Evolutionary conservation across 2,797 vertebrate species (phyloP).

Genomic region (Botia kubotai): DNA sequence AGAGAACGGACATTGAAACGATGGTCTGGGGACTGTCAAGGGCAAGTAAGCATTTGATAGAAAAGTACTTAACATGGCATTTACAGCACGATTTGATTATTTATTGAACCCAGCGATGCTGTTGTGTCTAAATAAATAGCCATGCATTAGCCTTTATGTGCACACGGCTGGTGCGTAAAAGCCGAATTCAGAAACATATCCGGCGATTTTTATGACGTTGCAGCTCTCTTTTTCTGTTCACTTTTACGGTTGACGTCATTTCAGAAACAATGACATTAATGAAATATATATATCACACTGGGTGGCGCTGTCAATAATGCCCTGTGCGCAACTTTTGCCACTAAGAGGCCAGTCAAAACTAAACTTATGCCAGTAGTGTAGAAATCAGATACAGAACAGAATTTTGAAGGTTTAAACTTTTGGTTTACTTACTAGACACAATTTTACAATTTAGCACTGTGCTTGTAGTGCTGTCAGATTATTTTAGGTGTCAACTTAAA

Average conservation of each 20-base stretch:
- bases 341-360: constrained; percentile 47
- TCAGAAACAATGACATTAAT: not conserved
- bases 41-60: constrained; percentile 70
- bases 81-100: constrained; percentile 79
- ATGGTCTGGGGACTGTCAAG: constrained; percentile 64
- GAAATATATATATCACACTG: constrained; percentile 43
- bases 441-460: not conserved
- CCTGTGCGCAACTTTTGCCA: constrained; percentile 43
- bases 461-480: not conserved
- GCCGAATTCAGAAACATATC: constrained; percentile 78
- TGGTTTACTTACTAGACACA: not conserved
- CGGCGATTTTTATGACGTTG: constrained; percentile 41
- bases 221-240: constrained; percentile 10
- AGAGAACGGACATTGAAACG: constrained; percentile 70
- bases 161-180: constrained; percentile 37
- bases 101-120: constrained; percentile 78
- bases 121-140: constrained; percentile 82
- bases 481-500: not conserved
- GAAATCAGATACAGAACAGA: constrained; percentile 56
- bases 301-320: constrained; percentile 43
- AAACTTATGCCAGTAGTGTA: constrained; percentile 57
- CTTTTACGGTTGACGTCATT: not conserved
- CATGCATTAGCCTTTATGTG: constrained; percentile 73
- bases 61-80: constrained; percentile 72
- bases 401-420: not conserved